Conservation (phyloP, 2,113 vertebrate genomes). For the Ammodytes dubius region DNA sequence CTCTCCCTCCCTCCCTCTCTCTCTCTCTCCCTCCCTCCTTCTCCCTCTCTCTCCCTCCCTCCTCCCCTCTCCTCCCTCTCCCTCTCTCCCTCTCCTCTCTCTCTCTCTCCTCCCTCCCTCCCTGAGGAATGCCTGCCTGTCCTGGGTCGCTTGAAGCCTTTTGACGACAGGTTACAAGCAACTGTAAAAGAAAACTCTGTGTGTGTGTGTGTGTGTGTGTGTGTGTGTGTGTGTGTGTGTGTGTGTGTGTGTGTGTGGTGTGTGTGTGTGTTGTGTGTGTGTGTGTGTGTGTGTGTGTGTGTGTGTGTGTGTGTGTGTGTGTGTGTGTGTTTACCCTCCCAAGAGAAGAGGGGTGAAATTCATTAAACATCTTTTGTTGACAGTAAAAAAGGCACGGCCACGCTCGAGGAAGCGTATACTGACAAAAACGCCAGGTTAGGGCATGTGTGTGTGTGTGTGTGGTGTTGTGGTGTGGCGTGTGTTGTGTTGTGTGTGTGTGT, state of each 20-base stretch:
- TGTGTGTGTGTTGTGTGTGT: too few relatives aligned
- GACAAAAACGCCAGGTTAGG: conserved; percentile 55
- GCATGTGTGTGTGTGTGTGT: conserved; percentile 25
- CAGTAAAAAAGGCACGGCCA: conserved; percentile 46
- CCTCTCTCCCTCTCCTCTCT: conserved; percentile 5
- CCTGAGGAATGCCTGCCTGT: conserved; percentile 61
- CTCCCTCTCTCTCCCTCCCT: not conserved
- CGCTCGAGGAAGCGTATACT: conserved; percentile 3
- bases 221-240: too few relatives aligned
- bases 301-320: too few relatives aligned
- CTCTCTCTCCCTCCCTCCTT: not conserved
- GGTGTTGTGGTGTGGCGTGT: conserved; percentile 36
- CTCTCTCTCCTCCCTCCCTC: conserved; percentile 17
- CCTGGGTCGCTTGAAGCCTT: conserved; percentile 38
- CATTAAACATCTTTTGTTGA: conserved; percentile 68
- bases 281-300: too few relatives aligned
- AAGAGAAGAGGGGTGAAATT: conserved; percentile 60
- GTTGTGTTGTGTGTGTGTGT: conserved; percentile 35
- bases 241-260: too few relatives aligned
- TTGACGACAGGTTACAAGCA: conserved; percentile 33
- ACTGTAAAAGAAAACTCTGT: conserved; percentile 49
- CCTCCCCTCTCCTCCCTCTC: too few relatives aligned
- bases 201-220: too few relatives aligned
- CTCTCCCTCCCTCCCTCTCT: conserved; percentile 21
- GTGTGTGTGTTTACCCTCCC: conserved; percentile 47